Evolutionary conservation across 1,140 invertebrate species (phyloP).

Genomic region (Archivesica marissinica): DNA sequence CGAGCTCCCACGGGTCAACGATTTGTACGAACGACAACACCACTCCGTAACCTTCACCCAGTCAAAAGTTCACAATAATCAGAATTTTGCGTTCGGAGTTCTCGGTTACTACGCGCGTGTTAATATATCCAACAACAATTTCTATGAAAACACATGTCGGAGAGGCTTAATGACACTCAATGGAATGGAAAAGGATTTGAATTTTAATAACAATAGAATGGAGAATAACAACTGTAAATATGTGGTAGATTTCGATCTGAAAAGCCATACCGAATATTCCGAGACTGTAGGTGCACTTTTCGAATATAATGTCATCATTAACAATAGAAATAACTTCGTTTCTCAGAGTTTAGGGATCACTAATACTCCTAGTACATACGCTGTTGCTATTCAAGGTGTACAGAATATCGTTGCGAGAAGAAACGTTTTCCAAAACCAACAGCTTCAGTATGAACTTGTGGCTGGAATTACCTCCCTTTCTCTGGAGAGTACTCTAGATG

Average conservation of each 20-base stretch:
- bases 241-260: slow-evolving; percentile 94
- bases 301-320: slow-evolving; percentile 90
- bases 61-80: slow-evolving; percentile 75
- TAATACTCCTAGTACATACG: slow-evolving; percentile 86
- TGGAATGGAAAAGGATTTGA: slow-evolving; percentile 98
- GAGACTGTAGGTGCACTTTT: slow-evolving; percentile 93
- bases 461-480: slow-evolving; percentile 90
- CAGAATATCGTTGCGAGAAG: slow-evolving; percentile 96
- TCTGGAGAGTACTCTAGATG: slow-evolving; percentile 94
- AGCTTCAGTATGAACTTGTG: slow-evolving; percentile 95
- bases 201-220: slow-evolving; percentile 90
- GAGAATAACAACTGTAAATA: slow-evolving; percentile 92
- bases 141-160: slow-evolving; percentile 93
- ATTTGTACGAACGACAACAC: slow-evolving; percentile 71
- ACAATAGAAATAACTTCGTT: slow-evolving; percentile 85
- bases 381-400: slow-evolving; percentile 96
- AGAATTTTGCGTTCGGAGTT: slow-evolving; percentile 79
- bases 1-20: slow-evolving; percentile 82
- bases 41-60: slow-evolving; percentile 79
- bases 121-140: slow-evolving; percentile 92
- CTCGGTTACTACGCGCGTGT: slow-evolving; percentile 95
- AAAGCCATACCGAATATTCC: slow-evolving; percentile 97
- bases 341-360: slow-evolving; percentile 74
- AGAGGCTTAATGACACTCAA: slow-evolving; percentile 92
- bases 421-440: slow-evolving; percentile 95